phyloP scores from a whole-genome alignment of 2,113 vertebrate species.

The Perca schrenkii region DNA sequence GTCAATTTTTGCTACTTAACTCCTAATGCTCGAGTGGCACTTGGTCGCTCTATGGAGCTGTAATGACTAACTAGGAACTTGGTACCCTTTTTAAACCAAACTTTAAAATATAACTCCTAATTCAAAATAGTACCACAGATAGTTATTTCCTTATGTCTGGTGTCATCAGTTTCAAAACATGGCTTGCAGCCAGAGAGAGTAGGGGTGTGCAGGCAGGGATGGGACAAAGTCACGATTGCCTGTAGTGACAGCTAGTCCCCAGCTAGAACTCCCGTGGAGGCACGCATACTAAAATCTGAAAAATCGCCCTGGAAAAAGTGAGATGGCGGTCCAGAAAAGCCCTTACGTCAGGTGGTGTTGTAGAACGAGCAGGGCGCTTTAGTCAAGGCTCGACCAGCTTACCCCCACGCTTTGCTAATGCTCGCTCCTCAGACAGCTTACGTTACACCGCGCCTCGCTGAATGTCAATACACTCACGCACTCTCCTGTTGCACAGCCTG shows the following conservation, averaged over 20 bases:
- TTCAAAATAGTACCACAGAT: constrained; percentile 2
- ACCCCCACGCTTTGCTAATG: constrained; percentile 4
- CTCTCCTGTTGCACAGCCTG: constrained; percentile 15
- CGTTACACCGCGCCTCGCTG: neutral
- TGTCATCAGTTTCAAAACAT: constrained; percentile 31
- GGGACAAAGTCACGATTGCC: constrained; percentile 35
- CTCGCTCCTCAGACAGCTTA: constrained; percentile 23
- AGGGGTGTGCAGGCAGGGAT: too few species aligned
- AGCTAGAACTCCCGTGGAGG: constrained; percentile 46
- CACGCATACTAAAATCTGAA: constrained; percentile 49
- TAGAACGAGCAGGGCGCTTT: neutral
- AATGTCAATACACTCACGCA: constrained; percentile 41
- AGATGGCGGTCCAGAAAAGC: constrained; percentile 1
- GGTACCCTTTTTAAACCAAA: constrained; percentile 17
- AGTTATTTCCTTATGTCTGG: constrained; percentile 39
- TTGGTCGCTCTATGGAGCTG: neutral
- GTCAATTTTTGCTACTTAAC: neutral
- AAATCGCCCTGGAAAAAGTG: constrained; percentile 17
- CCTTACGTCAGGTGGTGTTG: constrained; percentile 9
- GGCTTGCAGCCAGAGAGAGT: constrained; percentile 16
- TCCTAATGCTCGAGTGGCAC: neutral
- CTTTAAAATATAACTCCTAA: constrained; percentile 6
- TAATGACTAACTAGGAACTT: constrained; percentile 24
- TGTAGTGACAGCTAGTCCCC: constrained; percentile 62
- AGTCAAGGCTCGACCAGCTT: constrained; percentile 8